phyloP scores from a whole-genome alignment of 2,113 vertebrate species.

The Dipodomys stephensi region DNA sequence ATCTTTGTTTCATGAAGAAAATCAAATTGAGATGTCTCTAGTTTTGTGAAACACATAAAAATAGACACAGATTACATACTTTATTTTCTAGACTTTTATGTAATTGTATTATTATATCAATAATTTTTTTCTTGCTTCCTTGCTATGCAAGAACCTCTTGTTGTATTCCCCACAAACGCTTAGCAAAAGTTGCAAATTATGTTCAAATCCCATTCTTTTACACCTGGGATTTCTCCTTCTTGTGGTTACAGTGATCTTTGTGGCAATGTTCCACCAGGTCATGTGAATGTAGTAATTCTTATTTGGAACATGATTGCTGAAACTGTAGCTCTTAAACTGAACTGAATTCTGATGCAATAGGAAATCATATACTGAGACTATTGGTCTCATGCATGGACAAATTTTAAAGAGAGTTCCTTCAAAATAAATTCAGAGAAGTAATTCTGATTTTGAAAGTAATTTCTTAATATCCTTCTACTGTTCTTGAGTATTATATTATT shows the following conservation, averaged over 20 bases:
- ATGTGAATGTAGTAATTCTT: slow-evolving; percentile 18
- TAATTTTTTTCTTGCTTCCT: neutral
- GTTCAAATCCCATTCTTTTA: neutral
- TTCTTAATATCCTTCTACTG: neutral
- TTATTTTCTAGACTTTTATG: neutral
- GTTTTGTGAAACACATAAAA: neutral
- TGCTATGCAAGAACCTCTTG: neutral
- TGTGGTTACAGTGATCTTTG: neutral
- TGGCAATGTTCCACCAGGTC: slow-evolving; percentile 23
- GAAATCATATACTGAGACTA: neutral
- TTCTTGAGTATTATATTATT: neutral
- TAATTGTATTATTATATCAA: neutral
- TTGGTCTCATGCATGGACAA: slow-evolving; percentile 33
- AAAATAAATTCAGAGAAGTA: neutral
- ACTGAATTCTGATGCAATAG: neutral
- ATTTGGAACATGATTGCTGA: neutral
- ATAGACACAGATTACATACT: neutral
- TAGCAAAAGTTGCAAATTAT: slow-evolving; percentile 4
- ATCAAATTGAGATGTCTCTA: neutral
- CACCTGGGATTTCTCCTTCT: neutral
- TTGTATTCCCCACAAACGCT: neutral
- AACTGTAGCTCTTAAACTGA: slow-evolving; percentile 2
- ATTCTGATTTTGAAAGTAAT: neutral
- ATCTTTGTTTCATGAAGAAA: neutral
- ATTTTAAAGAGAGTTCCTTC: neutral